Conservation (phyloP, 2,113 vertebrate genomes). For the Suncus etruscus region DNA sequence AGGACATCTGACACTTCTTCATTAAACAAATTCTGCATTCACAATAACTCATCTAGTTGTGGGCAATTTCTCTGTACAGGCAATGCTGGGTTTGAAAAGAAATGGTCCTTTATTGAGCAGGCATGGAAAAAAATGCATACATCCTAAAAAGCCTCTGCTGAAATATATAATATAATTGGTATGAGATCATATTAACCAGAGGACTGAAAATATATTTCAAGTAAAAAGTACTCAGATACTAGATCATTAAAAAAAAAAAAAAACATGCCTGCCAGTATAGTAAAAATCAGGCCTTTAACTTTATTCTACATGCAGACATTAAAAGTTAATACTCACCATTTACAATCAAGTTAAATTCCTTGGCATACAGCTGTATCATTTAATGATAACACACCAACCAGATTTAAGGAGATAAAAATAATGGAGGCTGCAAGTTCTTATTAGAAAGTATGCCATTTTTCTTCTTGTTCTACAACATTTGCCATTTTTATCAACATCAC, state of each 20-base stretch:
- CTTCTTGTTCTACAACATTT: not conserved
- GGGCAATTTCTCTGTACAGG: slow-evolving; percentile 66
- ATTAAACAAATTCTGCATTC: slow-evolving; percentile 80
- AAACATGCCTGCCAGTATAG: not conserved
- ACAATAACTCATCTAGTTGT: slow-evolving; percentile 73
- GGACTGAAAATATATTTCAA: slow-evolving; percentile 80
- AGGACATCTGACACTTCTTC: slow-evolving; percentile 77
- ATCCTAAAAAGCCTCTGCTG: slow-evolving; percentile 73
- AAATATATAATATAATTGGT: slow-evolving; percentile 79
- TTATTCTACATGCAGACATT: not conserved
- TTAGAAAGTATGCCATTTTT: not conserved
- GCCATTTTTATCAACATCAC: not conserved
- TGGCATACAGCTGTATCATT: not conserved
- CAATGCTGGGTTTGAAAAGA: slow-evolving; percentile 68
- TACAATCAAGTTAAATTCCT: slow-evolving; percentile 32
- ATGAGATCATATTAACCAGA: slow-evolving; percentile 80
- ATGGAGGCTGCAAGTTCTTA: not conserved
- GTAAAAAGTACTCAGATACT: slow-evolving; percentile 75
- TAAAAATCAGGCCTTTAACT: slow-evolving; percentile 41
- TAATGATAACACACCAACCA: slow-evolving; percentile 1
- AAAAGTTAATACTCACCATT: slow-evolving; percentile 32
- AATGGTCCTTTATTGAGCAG: slow-evolving; percentile 72
- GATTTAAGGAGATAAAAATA: slow-evolving; percentile 44
- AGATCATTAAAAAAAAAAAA: slow-evolving; percentile 55
- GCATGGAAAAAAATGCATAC: slow-evolving; percentile 59